Evolutionary conservation across 1,140 invertebrate genomes (phyloP), one percentile per base, ranked within the genome.

Genomic region (Drosophila truncata): DNA sequence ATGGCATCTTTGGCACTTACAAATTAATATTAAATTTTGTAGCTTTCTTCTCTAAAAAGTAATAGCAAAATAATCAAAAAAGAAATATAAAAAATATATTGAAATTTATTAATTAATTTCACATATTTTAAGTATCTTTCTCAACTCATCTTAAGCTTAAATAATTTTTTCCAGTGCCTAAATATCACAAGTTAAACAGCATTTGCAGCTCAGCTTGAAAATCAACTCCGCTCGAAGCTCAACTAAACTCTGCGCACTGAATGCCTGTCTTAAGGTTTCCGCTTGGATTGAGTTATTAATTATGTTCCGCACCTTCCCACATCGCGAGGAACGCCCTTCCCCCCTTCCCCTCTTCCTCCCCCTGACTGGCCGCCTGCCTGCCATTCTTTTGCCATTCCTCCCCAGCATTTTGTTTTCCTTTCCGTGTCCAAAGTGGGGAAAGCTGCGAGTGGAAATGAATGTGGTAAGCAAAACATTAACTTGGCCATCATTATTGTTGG

Each of bases 221-320:
- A 37, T 54, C 31, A 54, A 37, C 31, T 52, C 29, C 9, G 9
- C 23, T 20, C 4, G 14, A 11, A 35, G 31, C 52, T 25, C 14
- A 76, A 77, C 74, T 42, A 35, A 73, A 77, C 74, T 54, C 50
- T 61, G 44, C 7, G 41, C 39, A 66, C 60, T 31, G 78, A 61
- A 72, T 66, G 62, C 58, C 70, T 83, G 70, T 71, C 74, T 82
- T 37, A 66, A 76, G 66, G 88, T 91, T 91, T 91, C 69, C 85
- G 82, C 90, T 86, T 86, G 77, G 80, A 91, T 91, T 91, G 82
- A 91, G 90, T 86, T 91, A 91, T 91, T 91, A 91, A 91, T 91
- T 90, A 79, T 91, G 83, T 80, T 46, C 44, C 60, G 52, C 20
- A 66, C 58, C 63, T 66, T 64, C 42, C 54, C 61, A 63, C 63